Percentiles rank a stretch among this genome's conserved stretches.
phyloP scores from a whole-genome alignment of 1,140 invertebrate species.

The Lordiphosa clarofinis region DNA sequence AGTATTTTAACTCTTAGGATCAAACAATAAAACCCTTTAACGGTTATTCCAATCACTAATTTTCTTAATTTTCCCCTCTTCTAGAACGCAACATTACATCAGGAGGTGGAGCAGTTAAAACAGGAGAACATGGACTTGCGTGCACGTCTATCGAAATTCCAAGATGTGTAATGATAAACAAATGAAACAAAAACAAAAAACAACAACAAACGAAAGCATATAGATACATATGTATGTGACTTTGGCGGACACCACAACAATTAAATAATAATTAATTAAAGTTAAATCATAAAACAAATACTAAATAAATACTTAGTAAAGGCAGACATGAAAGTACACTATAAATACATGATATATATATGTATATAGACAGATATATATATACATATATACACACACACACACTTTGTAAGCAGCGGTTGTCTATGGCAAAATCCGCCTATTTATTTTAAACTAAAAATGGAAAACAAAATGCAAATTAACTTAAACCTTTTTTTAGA shows the following conservation, averaged over 20 bases:
- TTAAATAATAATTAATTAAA: constrained; percentile 59
- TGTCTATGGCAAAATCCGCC: constrained; percentile 37
- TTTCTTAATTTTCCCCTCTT: not conserved
- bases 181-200: constrained; percentile 4
- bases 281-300: constrained; percentile 43
- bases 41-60: not conserved
- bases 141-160: constrained; percentile 91
- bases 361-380: constrained; percentile 31
- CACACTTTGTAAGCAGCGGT: constrained; percentile 27
- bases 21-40: too few species aligned
- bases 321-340: constrained; percentile 58
- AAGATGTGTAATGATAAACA: constrained; percentile 85
- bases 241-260: constrained; percentile 68
- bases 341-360: constrained; percentile 23
- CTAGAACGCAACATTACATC: constrained; percentile 91
- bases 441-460: constrained; percentile 69
- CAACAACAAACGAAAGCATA: too few species aligned
- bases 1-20: too few species aligned
- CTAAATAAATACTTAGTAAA: constrained; percentile 41
- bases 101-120: constrained; percentile 92
- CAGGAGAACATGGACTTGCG: constrained; percentile 94
- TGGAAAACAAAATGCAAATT: constrained; percentile 52
- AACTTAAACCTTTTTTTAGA: constrained; percentile 56
- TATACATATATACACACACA: constrained; percentile 36
- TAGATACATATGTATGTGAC: constrained; percentile 53